Evolutionary conservation across 1,140 invertebrate species (phyloP).

Genomic region (Adoxophyes honmai): DNA sequence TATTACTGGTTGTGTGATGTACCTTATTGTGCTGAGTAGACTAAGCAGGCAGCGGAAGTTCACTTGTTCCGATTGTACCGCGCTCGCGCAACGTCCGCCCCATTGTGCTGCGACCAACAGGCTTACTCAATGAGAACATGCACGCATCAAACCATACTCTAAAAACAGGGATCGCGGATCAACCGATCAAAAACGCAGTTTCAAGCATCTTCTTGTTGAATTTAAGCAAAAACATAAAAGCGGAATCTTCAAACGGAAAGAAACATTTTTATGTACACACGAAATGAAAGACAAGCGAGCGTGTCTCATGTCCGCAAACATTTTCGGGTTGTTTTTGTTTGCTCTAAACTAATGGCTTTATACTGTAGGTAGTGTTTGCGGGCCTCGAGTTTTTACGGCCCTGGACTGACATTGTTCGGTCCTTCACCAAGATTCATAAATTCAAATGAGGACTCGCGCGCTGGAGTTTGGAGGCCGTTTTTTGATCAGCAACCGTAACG

Average conservation of each 20-base stretch:
- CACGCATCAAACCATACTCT: too few relatives aligned
- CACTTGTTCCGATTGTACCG: conserved; percentile 45
- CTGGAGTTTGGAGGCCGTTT: conserved; percentile 38
- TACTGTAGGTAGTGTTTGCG: conserved; percentile 27
- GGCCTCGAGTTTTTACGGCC: conserved; percentile 18
- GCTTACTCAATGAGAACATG: background rate
- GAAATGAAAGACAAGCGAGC: conserved; percentile 40
- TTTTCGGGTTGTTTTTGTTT: conserved; percentile 46
- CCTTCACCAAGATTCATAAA: conserved; percentile 12
- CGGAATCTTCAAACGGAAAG: conserved; percentile 48
- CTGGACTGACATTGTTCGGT: background rate
- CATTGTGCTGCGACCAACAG: conserved; percentile 46
- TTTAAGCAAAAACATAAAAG: conserved; percentile 28
- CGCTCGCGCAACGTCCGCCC: conserved; percentile 54
- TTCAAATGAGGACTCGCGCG: conserved; percentile 24
- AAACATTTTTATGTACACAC: conserved; percentile 44
- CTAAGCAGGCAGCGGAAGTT: conserved; percentile 41
- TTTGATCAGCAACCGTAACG: conserved; percentile 50
- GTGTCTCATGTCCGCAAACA: conserved; percentile 56
- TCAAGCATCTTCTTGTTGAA: conserved; percentile 33
- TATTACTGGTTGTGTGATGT: too few relatives aligned
- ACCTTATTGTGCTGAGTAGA: conserved; percentile 9
- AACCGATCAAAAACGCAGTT: background rate
- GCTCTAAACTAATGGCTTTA: conserved; percentile 36
- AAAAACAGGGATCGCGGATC: background rate